Conservation (phyloP, 1,140 invertebrate species). For the honey bee (Apis mellifera) region Amel_HAv3.1 CM009931.2:17116001-17116500, state of each 20-base stretch:
- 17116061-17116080: background rate
- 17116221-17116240: background rate
- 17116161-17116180: background rate
- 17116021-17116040: too few species aligned
- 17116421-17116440: too few species aligned
- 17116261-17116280: background rate
- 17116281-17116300: background rate
- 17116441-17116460: background rate
- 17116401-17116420: too few species aligned
- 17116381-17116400: background rate
- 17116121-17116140: background rate
- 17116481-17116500: background rate
- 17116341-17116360: background rate
- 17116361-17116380: too few species aligned
- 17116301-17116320: background rate
- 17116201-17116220: background rate
- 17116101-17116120: background rate
- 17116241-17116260: background rate
- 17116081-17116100: background rate
- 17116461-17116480: conserved; percentile 21
- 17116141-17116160: background rate
- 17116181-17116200: too few species aligned
- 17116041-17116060: background rate
- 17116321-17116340: background rate
- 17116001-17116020: background rate